Conservation (phyloP, 2,888 invertebrate genomes). For the Xylota sylvarum region DNA sequence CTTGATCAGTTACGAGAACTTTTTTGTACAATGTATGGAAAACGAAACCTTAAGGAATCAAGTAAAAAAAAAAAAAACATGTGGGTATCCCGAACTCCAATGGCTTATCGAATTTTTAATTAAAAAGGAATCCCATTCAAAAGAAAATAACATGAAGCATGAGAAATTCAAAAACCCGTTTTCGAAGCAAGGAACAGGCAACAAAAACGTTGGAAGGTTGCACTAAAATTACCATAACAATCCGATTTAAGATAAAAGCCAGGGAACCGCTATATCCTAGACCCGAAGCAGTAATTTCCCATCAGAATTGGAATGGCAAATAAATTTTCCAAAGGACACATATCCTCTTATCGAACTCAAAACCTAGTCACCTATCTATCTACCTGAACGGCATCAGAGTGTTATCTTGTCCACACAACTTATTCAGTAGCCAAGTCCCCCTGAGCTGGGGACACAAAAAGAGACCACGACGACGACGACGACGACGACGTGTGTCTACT, state of each 20-base stretch:
- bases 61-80: conserved; percentile 25
- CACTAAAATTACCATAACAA: conserved; percentile 69
- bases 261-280: conserved; percentile 48
- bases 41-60: conserved; percentile 30
- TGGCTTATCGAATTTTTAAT: conserved; percentile 71
- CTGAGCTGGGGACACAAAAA: conserved; percentile 23
- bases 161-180: conserved; percentile 72
- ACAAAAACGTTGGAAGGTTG: conserved; percentile 25
- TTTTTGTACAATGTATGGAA: not conserved
- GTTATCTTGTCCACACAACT: conserved; percentile 58
- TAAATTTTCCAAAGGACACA: conserved; percentile 65
- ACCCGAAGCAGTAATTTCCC: conserved; percentile 7
- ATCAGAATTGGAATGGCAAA: conserved; percentile 32
- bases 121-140: conserved; percentile 62
- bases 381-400: conserved; percentile 50
- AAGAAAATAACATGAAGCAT: conserved; percentile 69
- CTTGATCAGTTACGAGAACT: conserved; percentile 27
- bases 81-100: conserved; percentile 51
- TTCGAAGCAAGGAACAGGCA: not conserved
- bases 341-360: conserved; percentile 52
- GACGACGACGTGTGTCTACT: conserved; percentile 72
- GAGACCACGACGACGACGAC: not conserved
- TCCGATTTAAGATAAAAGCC: conserved; percentile 57
- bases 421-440: conserved; percentile 68
- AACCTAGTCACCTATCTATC: conserved; percentile 72